Evolutionary conservation across 2,888 invertebrate species (phyloP), one percentile per base, ranked within the genome.

Genomic region (Rapana venosa): DNA sequence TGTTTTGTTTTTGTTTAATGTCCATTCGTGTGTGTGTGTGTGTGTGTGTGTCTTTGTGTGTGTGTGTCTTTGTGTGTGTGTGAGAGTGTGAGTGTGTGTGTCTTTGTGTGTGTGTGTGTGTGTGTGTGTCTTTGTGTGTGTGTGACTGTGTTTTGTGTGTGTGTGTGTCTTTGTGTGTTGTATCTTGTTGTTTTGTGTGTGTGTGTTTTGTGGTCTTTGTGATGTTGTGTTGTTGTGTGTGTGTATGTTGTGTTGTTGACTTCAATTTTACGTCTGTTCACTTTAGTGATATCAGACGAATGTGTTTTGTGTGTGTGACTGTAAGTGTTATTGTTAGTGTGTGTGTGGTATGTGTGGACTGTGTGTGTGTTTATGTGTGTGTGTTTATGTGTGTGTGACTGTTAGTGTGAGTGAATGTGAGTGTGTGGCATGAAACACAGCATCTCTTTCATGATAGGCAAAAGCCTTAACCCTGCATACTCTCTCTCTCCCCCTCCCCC

Each of bases 81-180:
- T 66, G n/a, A n/a, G n/a, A n/a, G n/a, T n/a, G n/a, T n/a, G n/a
- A n/a, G n/a, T 15, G 8, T 58, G 58, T 15, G 8, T 58, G 58
- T 8, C 58, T 13, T 15, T 58, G 58, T 58, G 11, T 13, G 58
- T 13, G 15, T 58, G 58, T 58, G 5, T 81, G 81, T 81, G 81
- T n/a, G 32, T 81, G 35, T 2, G 81, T 81, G 81, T 81, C 32
- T 81, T n/a, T 81, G 81, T 81, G 81, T n/a, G n/a, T 77, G 77
- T 77, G 77, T n/a, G 30, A 22, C 1, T 32, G 58, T 58, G 58
- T 58, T 8, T 58, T 8, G 58, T 58, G 58, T 58, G 58, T 58
- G 58, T 58, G 58, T 58, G 58, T 61, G 61, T 61, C 20, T 61
- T 2, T 15, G 61, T 61, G 61, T 61, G 20, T 61, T 70, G 70